Evolutionary conservation across 2,113 vertebrate genomes (phyloP).

Genomic region (Aegotheles bennettii): DNA sequence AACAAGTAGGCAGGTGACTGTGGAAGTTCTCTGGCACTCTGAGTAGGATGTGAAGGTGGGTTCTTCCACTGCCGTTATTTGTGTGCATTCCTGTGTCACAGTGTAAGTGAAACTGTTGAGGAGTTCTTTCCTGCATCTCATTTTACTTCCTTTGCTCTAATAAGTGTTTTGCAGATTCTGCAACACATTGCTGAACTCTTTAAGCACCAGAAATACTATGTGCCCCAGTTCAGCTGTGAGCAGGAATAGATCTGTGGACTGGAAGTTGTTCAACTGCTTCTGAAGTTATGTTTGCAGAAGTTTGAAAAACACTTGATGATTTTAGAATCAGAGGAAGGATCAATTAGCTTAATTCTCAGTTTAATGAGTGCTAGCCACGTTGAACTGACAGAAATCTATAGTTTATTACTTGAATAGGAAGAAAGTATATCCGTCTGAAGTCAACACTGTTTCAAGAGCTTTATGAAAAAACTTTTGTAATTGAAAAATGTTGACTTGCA

Average conservation of each 20-base stretch:
- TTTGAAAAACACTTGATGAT: not conserved
- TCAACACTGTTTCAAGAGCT: not conserved
- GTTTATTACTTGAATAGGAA: not conserved
- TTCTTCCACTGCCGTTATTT: not conserved
- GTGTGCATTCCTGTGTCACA: not conserved
- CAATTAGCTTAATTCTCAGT: not conserved
- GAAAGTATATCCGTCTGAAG: not conserved
- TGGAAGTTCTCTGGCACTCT: not conserved
- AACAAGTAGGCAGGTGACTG: not conserved
- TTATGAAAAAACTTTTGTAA: not conserved
- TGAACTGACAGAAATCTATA: not conserved
- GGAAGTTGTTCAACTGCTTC: not conserved
- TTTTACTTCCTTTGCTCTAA: not conserved
- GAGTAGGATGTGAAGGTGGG: accelerated
- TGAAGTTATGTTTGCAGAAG: not conserved
- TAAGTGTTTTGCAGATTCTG: not conserved
- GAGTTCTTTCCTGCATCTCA: not conserved
- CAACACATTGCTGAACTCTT: not conserved
- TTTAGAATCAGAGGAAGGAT: not conserved
- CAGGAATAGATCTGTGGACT: not conserved
- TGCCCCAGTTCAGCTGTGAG: not conserved
- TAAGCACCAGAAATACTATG: not conserved
- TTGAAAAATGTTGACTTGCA: not conserved
- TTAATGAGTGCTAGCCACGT: not conserved
- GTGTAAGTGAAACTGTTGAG: not conserved